A percentile compares a stretch with the other conserved stretches of the same genome.
Evolutionary conservation across 2,797 vertebrate species (phyloP).

Genomic region (Onychomys leucogaster): DNA sequence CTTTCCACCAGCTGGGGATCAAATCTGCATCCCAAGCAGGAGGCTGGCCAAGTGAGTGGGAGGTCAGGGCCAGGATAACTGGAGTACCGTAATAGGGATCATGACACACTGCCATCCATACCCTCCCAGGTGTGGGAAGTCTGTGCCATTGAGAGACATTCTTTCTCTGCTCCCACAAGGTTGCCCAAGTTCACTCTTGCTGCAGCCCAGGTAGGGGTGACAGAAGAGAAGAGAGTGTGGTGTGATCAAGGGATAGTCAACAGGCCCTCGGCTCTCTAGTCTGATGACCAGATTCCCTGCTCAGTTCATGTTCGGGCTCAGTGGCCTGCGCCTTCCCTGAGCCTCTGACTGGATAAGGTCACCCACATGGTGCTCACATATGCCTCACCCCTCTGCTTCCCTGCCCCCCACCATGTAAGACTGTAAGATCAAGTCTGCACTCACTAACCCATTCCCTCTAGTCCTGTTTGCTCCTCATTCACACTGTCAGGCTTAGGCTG

Average conservation of each 20-base stretch:
- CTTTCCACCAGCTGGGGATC: no score
- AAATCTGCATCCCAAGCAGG: background rate
- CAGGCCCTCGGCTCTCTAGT: background rate
- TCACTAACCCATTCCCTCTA: background rate
- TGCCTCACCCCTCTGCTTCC: background rate
- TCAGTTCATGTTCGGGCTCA: background rate
- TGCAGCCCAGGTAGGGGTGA: background rate
- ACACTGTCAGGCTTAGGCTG: background rate
- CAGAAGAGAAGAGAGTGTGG: background rate
- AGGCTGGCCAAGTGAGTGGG: rapidly evolving
- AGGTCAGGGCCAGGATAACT: rapidly evolving
- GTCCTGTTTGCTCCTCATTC: background rate
- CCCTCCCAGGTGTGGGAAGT: background rate
- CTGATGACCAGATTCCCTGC: background rate
- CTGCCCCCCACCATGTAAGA: no score
- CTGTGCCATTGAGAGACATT: background rate
- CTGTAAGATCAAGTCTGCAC: background rate
- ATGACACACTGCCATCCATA: no score
- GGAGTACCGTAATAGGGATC: rapidly evolving
- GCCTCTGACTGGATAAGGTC: background rate
- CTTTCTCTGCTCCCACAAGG: background rate
- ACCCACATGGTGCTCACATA: background rate
- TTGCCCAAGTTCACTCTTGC: background rate
- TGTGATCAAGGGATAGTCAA: background rate
- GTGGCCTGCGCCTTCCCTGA: background rate